Base-by-base conservation (phyloP, 2,888 invertebrate species). In the Scelioninae gen. 1 region DNA sequence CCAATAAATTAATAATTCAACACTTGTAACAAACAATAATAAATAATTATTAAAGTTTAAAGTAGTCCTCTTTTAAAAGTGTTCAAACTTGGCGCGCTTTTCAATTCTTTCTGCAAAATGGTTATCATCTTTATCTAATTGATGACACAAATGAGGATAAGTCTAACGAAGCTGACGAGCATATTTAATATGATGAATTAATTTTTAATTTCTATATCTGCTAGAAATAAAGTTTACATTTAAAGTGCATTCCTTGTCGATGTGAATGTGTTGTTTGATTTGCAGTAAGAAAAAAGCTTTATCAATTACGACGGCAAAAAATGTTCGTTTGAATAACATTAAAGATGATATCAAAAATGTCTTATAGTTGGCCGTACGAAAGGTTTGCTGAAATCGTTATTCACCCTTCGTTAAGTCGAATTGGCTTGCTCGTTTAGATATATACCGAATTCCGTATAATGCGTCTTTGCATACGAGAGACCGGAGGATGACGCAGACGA, bases 401-500 rank as follows among this genome's bases (percentile, higher is more conserved):
- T 82, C 81, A 82, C 81, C 81, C 81, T 83, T 83, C 83, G 83
- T 83, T 83, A 82, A 71, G 65, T 76, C 62, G 83, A 74, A 78
- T 82, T 74, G 77, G 72, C 74, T 74, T 45, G 82, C 83, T 79
- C 83, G 83, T 79, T 83, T 83, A 79, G 83, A 79, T 75, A 79
- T 82, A 82, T 82, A 75, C 75, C 83, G 78, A 79, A 79, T 75
- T 83, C 83, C 65, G 83, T 78, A 83, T 79, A 66, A 79, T 76
- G 77, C 77, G 63, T 72, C 77, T 82, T 82, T 82, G 82, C 82
- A 78, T 82, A 82, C 82, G 77, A 76, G 76, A 76, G 65, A 47
- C 66, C 77, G 72, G 60, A 72, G 58, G 71, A 71, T 68, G 82
- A 72, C 76, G 76, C 68, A 51, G 80, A 75, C 68, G 71, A 80